Evolutionary conservation across 2,888 invertebrate genomes (phyloP).

Genomic region (Caenorhabditis virilis): DNA sequence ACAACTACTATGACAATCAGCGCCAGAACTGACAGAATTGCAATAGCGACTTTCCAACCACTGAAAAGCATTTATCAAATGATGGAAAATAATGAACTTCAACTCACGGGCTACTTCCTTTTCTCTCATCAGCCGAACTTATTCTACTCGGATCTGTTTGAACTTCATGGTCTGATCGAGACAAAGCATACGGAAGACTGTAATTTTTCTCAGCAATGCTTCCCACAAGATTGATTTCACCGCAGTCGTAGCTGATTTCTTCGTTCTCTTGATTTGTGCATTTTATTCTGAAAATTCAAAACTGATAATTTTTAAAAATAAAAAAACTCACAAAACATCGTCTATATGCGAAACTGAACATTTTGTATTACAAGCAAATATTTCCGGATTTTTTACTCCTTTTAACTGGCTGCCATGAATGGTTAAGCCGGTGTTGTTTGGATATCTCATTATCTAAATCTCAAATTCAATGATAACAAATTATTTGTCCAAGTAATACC

Average conservation of each 20-base stretch:
- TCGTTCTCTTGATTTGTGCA: slow-evolving; percentile 14
- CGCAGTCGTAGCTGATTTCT: slow-evolving; percentile 11
- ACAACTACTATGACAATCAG: slow-evolving; percentile 30
- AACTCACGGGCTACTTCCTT: slow-evolving; percentile 19
- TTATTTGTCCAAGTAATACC: slow-evolving; percentile 4
- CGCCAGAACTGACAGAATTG: slow-evolving; percentile 32
- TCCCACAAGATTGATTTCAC: slow-evolving; percentile 15
- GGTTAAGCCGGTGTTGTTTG: slow-evolving; percentile 27
- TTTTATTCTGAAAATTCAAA: slow-evolving; percentile 23
- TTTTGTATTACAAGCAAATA: slow-evolving; percentile 32
- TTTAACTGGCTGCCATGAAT: slow-evolving; percentile 21
- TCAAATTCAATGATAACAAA: background rate
- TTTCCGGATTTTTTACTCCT: slow-evolving; percentile 28
- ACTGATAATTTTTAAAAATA: background rate
- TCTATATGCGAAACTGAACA: slow-evolving; percentile 18
- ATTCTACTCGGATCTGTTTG: slow-evolving; percentile 21
- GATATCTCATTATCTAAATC: slow-evolving; percentile 20
- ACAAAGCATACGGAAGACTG: slow-evolving; percentile 13
- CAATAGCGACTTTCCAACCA: slow-evolving; percentile 46
- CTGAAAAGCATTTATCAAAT: slow-evolving; percentile 6
- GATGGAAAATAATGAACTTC: background rate
- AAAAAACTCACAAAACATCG: slow-evolving; percentile 10
- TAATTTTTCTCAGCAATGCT: slow-evolving; percentile 20
- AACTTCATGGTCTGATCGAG: slow-evolving; percentile 17
- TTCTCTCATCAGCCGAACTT: slow-evolving; percentile 4